Conservation (phyloP, 2,113 vertebrate species). For the Nicator chloris region DNA sequence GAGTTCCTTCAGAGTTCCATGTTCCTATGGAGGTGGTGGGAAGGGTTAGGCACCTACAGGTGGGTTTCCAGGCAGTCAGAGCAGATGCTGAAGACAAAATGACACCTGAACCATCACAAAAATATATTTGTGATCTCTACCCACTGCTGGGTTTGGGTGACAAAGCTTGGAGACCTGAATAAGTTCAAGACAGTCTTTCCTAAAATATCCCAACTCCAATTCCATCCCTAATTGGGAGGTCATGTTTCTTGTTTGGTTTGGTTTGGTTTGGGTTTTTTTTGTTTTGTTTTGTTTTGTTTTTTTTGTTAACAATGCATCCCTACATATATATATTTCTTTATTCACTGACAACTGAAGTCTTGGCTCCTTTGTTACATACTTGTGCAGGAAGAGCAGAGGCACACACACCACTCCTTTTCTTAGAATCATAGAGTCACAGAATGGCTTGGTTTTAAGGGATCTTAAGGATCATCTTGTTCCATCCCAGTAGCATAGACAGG, state of each 20-base stretch:
- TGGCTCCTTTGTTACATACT: background rate
- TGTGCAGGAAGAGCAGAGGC: background rate
- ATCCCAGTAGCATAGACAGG: background rate
- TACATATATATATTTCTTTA: background rate
- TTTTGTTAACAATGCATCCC: background rate
- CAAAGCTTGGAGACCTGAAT: background rate
- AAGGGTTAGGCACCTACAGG: fast-evolving
- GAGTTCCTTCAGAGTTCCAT: background rate
- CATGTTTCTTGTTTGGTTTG: fast-evolving
- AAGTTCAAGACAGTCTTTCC: background rate
- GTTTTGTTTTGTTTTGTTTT: background rate
- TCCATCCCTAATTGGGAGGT: background rate
- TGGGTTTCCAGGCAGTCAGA: background rate
- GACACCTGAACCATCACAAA: background rate
- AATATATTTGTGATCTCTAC: background rate
- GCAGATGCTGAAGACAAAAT: background rate
- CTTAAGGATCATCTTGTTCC: background rate
- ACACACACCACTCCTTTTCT: background rate
- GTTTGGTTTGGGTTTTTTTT: background rate
- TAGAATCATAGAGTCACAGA: background rate
- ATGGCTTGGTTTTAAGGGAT: background rate
- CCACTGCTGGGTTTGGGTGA: background rate
- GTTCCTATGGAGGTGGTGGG: background rate
- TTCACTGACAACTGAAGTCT: background rate
- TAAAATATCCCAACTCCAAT: background rate